Percentiles rank a stretch among this genome's conserved stretches.
phyloP scores from a whole-genome alignment of 2,888 invertebrate genomes.

The Sepiola atlantica region DNA sequence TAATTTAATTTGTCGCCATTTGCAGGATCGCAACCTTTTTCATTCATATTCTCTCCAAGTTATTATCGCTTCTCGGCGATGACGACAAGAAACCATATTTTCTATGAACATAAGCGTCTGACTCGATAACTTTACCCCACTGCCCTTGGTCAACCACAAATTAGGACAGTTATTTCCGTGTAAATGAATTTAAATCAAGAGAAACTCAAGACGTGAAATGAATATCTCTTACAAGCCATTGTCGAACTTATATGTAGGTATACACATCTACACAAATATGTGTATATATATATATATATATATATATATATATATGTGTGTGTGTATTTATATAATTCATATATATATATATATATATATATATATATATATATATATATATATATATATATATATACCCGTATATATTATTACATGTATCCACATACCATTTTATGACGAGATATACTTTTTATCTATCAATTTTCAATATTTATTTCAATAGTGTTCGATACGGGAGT shows the following conservation, averaged over 20 bases:
- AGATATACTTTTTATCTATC: no score
- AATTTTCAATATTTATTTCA: no score
- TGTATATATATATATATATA: no score
- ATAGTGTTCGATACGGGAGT: no score
- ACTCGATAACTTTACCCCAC: neutral
- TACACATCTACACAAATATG: no score
- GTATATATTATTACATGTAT: no score
- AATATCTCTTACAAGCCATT: neutral
- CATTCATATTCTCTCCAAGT: neutral
- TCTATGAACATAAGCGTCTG: neutral
- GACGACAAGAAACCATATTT: slow-evolving; percentile 16
- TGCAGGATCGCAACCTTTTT: slow-evolving; percentile 3
- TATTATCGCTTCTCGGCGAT: neutral
- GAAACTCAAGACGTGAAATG: neutral
- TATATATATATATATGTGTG: no score
- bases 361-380: no score
- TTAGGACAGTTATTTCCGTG: neutral
- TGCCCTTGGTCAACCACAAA: slow-evolving; percentile 2
- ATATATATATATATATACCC: no score
- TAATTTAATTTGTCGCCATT: slow-evolving; percentile 6
- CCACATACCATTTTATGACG: no score
- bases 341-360: no score
- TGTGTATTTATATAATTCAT: no score
- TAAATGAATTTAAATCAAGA: neutral
- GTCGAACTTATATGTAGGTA: neutral